Base-by-base conservation (phyloP, 2,797 vertebrate species). In the Megalops cyprinoides region DNA sequence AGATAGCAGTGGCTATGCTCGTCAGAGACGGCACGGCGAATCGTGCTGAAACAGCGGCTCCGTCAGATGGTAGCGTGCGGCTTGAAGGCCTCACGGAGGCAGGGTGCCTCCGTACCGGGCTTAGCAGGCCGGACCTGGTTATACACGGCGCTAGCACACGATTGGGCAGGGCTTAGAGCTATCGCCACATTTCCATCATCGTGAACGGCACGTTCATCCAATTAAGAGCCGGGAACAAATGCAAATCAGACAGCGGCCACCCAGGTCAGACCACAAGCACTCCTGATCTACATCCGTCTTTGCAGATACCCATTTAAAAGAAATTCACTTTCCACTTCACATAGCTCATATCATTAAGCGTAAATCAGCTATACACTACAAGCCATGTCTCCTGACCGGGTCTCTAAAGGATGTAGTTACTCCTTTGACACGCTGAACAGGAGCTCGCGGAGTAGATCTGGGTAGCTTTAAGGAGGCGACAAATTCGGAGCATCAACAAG, bases 141-240 rank as follows among this genome's bases (percentile, higher is more conserved):
- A n/a, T n/a, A n/a, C n/a, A n/a, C n/a, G n/a, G n/a, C n/a, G n/a
- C n/a, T n/a, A n/a, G n/a, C n/a, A n/a, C n/a, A n/a, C n/a, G 14
- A 12, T 39, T 60, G 2, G n/a, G 10, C 25, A 6, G 58, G n/a
- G 23, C 39, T 46, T 31, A 60, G 15, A 14, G 37, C 55, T 37
- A 44, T 80, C 39, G 80, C 83, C 81, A 84, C 77, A 60, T 84
- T 76, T 58, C 85, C 81, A 77, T 83, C 86, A 87, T 85, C 76
- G 7, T 85, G 88, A 85, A 76, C n/a, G 1, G 73, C 74, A 77
- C 77, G 69, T 74, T 89, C 82, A 88, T 87, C 89, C 88, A 85
- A 87, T 90, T 87, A 87, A 84, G 82, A 67, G 83, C 82, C 85
- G 91, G 90, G 88, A 87, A 92, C 88, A 91, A 9, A 2, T 34